These are phyloP conservation scores for Amphiprion percula DNA, from an alignment of 2,113 vertebrate species.

Conservation along the genomic window DNA sequence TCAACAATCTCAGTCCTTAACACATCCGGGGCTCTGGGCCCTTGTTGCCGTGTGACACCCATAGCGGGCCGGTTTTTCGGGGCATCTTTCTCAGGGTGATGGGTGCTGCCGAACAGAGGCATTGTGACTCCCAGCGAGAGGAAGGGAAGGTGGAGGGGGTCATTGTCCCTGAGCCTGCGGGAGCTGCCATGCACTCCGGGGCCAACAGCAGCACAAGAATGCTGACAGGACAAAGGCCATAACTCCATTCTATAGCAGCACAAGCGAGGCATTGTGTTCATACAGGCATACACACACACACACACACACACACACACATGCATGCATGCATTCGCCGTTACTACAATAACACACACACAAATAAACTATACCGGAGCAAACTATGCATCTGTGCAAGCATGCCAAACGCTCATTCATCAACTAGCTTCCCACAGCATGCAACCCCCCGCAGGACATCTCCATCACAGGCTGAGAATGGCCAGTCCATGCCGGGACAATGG, in stretches of 20 bases:
- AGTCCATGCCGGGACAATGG: conserved; percentile 70
- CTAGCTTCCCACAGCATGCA: conserved; percentile 76
- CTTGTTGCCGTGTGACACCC: conserved; percentile 52
- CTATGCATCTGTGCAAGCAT: conserved; percentile 68
- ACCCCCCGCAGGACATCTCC: conserved; percentile 74
- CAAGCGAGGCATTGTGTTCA: conserved; percentile 83
- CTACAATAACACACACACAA: conserved; percentile 60
- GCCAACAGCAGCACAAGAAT: conserved; percentile 80
- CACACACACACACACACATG: conserved; percentile 44
- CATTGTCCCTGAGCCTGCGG: conserved; percentile 73
- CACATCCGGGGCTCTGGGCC: conserved; percentile 24
- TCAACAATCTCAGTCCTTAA: no score
- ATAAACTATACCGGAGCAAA: conserved; percentile 59
- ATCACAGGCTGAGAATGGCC: conserved; percentile 71
- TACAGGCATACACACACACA: conserved; percentile 61
- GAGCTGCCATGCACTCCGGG: conserved; percentile 76
- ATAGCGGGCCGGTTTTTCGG: conserved; percentile 9
- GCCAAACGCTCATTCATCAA: conserved; percentile 80
- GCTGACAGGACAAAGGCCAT: conserved; percentile 82
- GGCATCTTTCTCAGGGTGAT: conserved; percentile 57
- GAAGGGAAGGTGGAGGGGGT: conserved; percentile 44
- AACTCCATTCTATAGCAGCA: conserved; percentile 82
- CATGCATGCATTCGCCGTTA: conserved; percentile 38
- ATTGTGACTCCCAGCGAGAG: conserved; percentile 69
- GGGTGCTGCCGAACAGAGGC: conserved; percentile 62